These are phyloP conservation scores for Meliscaeva auricollis DNA, from an alignment of 2,888 invertebrate species.

Conservation along the genomic window DNA sequence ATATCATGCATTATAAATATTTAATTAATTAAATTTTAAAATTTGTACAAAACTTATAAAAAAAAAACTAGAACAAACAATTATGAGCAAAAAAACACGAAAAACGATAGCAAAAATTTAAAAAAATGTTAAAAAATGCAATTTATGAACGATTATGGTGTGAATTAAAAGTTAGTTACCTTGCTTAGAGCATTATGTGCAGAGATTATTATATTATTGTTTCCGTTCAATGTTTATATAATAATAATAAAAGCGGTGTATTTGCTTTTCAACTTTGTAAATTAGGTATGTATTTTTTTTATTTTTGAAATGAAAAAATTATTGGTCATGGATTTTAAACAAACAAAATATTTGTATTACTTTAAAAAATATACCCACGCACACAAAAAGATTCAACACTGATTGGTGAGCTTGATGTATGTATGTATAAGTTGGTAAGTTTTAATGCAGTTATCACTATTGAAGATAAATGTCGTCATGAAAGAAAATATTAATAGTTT, in stretches of 20 bases:
- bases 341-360: conserved; percentile 6
- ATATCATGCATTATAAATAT: conserved; percentile 3
- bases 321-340: conserved; percentile 18
- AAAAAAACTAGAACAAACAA: conserved; percentile 12
- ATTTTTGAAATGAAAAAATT: conserved; percentile 18
- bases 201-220: conserved; percentile 14
- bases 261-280: conserved; percentile 37
- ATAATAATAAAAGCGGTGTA: conserved; percentile 16
- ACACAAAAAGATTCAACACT: conserved; percentile 52
- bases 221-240: neutral
- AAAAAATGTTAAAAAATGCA: conserved; percentile 39
- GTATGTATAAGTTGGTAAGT: conserved; percentile 52
- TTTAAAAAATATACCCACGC: conserved; percentile 53
- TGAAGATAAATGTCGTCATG: conserved; percentile 61
- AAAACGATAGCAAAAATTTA: conserved; percentile 29
- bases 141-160: conserved; percentile 30
- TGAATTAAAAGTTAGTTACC: conserved; percentile 62
- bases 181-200: conserved; percentile 62
- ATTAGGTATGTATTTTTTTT: conserved; percentile 38
- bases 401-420: conserved; percentile 64
- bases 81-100: conserved; percentile 36
- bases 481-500: conserved; percentile 59
- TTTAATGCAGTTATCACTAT: conserved; percentile 56
- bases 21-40: neutral
- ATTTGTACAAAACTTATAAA: neutral